Base-by-base conservation (phyloP, 1,140 invertebrate species). In the Notospermus geniculatus region DNA sequence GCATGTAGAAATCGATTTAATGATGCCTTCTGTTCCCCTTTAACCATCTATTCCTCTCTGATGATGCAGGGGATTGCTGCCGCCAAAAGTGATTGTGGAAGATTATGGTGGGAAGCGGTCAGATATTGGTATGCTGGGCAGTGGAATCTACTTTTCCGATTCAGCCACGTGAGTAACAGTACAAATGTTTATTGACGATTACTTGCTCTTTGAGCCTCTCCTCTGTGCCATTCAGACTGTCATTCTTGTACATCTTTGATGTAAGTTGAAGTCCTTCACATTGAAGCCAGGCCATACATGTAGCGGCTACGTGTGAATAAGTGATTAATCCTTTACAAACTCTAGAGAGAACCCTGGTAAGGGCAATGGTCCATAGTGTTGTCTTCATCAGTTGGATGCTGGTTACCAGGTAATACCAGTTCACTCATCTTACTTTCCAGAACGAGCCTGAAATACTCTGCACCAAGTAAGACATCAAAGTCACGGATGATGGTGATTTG, bases 61-160 rank as follows among this genome's bases (percentile, higher is more conserved):
- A n/a, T 9, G 25, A 66, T 69, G 27, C 57, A 80, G 80, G 70
- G 79, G 79, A 15, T 59, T 81, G 7, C 56, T 79, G 25, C 45
- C 78, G 62, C 77, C 79, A 23, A 76, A 77, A 54, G 67, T 75
- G n/a, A 72, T 81, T 17, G 79, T 78, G 45, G 74, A 77, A 64
- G 74, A 79, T 27, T 71, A 66, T 57, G 77, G 78, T 29, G 73
- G 74, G 32, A 66, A 61, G 36, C 59, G 75, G 39, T 71, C 74
- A 28, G 78, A 81, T 68, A 69, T 69, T 41, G 78, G 79, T 43
- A 73, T 70, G 61, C 71, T 81, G 39, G 80, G 80, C 32, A 57
- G 67, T 63, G 80, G 80, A 32, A 77, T 81, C 19, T 81, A 81
- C 63, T 81, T 81, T 68, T 75, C 76, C 15, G 75, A 75, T 66